Evolutionary conservation across 2,888 invertebrate species (phyloP).

Genomic region (Endotricha flammealis): DNA sequence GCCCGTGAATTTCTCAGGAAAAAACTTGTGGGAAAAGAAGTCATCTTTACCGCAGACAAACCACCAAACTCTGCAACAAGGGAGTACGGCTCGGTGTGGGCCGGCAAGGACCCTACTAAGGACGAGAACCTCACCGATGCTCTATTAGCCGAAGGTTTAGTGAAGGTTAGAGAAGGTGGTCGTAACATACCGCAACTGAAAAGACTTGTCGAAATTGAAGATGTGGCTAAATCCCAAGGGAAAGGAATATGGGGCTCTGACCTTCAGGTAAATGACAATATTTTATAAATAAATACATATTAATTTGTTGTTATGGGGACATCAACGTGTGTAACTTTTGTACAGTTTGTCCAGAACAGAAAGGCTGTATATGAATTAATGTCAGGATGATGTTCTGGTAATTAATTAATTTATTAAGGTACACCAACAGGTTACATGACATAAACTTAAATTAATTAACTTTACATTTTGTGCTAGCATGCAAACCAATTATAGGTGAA

Average conservation of each 20-base stretch:
- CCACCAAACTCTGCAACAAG: constrained; percentile 90
- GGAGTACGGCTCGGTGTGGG: constrained; percentile 89
- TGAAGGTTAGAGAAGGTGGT: constrained; percentile 83
- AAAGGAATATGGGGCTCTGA: constrained; percentile 88
- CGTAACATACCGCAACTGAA: constrained; percentile 81
- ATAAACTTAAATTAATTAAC: too few species aligned
- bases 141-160: constrained; percentile 93
- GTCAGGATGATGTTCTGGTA: too few species aligned
- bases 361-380: too few species aligned
- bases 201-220: constrained; percentile 90
- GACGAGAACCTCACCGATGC: constrained; percentile 94
- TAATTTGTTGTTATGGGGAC: too few species aligned
- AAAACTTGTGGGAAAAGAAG: constrained; percentile 93
- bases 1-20: constrained; percentile 96
- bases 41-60: constrained; percentile 90
- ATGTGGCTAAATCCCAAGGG: constrained; percentile 90
- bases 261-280: constrained; percentile 38
- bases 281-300: too few species aligned
- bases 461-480: too few species aligned
- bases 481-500: too few species aligned
- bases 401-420: too few species aligned
- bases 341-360: too few species aligned
- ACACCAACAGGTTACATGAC: too few species aligned
- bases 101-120: constrained; percentile 87
- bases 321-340: too few species aligned